Evolutionary conservation across 2,888 invertebrate species (phyloP).

Genomic region (Callyntrura guangdongensis): DNA sequence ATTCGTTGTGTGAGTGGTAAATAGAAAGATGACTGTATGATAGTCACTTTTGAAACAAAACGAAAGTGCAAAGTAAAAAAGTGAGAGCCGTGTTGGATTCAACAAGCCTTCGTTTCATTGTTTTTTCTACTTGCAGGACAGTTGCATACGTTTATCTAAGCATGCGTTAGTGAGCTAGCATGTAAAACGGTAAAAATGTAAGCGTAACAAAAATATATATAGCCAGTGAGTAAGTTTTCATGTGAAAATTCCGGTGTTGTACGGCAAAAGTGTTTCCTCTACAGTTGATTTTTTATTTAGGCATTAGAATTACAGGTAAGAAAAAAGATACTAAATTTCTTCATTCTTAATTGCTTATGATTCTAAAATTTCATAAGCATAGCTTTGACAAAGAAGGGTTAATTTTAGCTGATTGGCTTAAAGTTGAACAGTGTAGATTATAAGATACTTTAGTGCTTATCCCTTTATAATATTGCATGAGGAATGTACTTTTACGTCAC

Average conservation of each 20-base stretch:
- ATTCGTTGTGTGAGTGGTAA: constrained; percentile 33
- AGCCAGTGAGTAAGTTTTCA: not conserved
- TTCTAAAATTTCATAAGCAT: no score
- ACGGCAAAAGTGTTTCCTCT: no score
- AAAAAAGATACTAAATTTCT: no score
- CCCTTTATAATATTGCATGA: no score
- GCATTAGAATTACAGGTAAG: no score
- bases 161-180: not conserved
- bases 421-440: no score
- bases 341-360: no score
- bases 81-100: constrained; percentile 63
- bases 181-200: constrained; percentile 17
- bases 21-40: constrained; percentile 47
- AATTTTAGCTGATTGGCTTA: no score
- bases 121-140: constrained; percentile 40
- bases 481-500: no score
- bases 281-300: not conserved
- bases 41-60: constrained; percentile 69
- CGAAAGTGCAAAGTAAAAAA: constrained; percentile 69
- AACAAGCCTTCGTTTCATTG: constrained; percentile 47
- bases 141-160: not conserved
- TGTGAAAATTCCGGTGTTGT: not conserved
- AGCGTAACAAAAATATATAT: not conserved
- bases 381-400: no score
- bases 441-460: no score